phyloP scores from a whole-genome alignment of 1,140 invertebrate genomes.

The Dendroctonus ponderosae region DNA sequence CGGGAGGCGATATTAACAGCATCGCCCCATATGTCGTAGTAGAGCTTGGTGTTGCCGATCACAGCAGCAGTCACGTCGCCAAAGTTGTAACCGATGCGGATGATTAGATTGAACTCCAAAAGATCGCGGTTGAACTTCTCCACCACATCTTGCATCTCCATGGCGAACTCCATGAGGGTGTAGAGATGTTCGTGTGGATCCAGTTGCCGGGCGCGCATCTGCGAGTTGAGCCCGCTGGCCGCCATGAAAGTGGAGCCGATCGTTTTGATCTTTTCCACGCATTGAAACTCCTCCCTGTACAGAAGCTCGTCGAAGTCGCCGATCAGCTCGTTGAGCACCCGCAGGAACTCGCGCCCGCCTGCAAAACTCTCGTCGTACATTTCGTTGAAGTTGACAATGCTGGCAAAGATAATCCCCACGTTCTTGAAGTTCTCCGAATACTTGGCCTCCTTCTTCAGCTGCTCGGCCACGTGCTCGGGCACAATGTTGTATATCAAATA shows the following conservation, averaged over 20 bases:
- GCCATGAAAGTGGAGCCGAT: slow-evolving; percentile 98
- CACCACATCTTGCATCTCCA: slow-evolving; percentile 83
- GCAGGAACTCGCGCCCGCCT: slow-evolving; percentile 86
- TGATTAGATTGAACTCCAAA: slow-evolving; percentile 85
- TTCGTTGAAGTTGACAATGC: slow-evolving; percentile 94
- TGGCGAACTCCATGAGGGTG: slow-evolving; percentile 83
- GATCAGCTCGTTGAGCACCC: slow-evolving; percentile 92
- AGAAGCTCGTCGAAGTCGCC: slow-evolving; percentile 94
- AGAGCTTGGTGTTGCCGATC: slow-evolving; percentile 92
- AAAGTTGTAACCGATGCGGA: slow-evolving; percentile 80
- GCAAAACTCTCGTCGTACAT: slow-evolving; percentile 95
- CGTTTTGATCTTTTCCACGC: slow-evolving; percentile 97
- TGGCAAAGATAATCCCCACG: slow-evolving; percentile 92
- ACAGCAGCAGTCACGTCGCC: slow-evolving; percentile 95
- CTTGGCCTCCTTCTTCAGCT: slow-evolving; percentile 87
- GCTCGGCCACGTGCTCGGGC: slow-evolving; percentile 89
- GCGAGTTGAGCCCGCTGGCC: slow-evolving; percentile 87
- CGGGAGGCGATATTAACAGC: slow-evolving; percentile 95
- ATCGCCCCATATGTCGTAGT: slow-evolving; percentile 99
- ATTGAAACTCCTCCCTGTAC: slow-evolving; percentile 73
- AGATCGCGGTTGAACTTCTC: slow-evolving; percentile 86
- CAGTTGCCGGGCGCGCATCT: slow-evolving; percentile 60
- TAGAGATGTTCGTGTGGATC: slow-evolving; percentile 77
- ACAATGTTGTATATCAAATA: slow-evolving; percentile 96
- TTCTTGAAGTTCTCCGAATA: slow-evolving; percentile 95